These are phyloP conservation scores for Acanthurus lineatus DNA, from an alignment of 2,797 vertebrate species.

Conservation along the genomic window DNA sequence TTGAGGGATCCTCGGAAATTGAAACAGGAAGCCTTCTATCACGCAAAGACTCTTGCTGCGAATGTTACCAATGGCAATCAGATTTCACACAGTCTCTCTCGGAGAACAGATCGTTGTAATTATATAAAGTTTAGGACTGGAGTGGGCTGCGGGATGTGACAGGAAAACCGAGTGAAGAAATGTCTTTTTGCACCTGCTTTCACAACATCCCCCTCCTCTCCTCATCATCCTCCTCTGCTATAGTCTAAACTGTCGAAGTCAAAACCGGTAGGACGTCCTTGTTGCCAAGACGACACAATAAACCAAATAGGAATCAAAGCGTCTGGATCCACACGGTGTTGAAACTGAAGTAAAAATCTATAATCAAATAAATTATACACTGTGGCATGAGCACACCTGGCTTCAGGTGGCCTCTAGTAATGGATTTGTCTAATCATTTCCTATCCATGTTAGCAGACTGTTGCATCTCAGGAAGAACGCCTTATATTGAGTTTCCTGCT, in stretches of 20 bases:
- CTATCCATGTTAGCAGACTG: slow-evolving; percentile 49
- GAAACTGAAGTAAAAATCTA: slow-evolving; percentile 66
- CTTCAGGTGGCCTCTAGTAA: slow-evolving; percentile 58
- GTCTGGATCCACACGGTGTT: slow-evolving; percentile 29
- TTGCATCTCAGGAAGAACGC: slow-evolving; percentile 38
- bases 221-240: slow-evolving; percentile 20
- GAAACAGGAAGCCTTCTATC: slow-evolving; percentile 85
- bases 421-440: slow-evolving; percentile 65
- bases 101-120: slow-evolving; percentile 85
- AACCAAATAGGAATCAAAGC: slow-evolving; percentile 68
- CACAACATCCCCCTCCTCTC: slow-evolving; percentile 51
- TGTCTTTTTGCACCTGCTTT: slow-evolving; percentile 78
- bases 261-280: slow-evolving; percentile 45
- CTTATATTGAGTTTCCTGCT: slow-evolving; percentile 54
- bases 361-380: slow-evolving; percentile 73
- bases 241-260: slow-evolving; percentile 23
- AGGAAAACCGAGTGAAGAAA: slow-evolving; percentile 76
- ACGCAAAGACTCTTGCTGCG: slow-evolving; percentile 77
- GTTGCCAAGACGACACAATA: slow-evolving; percentile 70
- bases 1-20: slow-evolving; percentile 82
- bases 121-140: slow-evolving; percentile 83
- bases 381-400: slow-evolving; percentile 66
- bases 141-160: slow-evolving; percentile 80
- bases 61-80: slow-evolving; percentile 86
- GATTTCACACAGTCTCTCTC: slow-evolving; percentile 82